Base-by-base conservation (phyloP, 92 coral and sea anemone species). In the Plumapathes pennacea region DNA sequence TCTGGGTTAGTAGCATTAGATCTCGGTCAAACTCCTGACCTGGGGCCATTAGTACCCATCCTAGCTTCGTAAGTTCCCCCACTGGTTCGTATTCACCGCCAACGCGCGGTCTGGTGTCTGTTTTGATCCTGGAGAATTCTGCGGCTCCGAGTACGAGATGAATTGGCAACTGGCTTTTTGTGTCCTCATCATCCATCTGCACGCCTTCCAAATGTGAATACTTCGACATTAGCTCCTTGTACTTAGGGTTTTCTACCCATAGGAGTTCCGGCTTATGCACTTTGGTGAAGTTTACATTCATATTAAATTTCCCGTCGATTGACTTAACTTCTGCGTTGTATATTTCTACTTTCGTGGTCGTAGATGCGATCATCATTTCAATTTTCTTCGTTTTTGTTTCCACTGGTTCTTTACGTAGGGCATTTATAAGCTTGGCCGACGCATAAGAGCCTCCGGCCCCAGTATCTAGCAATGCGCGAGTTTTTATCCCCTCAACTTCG, bases 221-320 rank as follows among this genome's bases (percentile, higher is more conserved):
- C 52, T 32, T 42, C 29, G 25, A 51, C 32, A 18, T 60, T 60
- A 60, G 38, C 40, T 19, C 28, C 38, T 40, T 12, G 39, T 58
- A 58, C 38, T 58, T 28, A 29, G 77, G 77, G 13, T 80, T 81
- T 0, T 74, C 82, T 15, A 82, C 37, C 20, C 47, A 44, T 57
- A 82, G 55, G 50, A 82, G 72, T 74, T 82, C 78, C n/a, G 67
- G 39, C 43, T 82, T 68, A 62, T 75, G 54, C 24, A 82, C 81
- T 17, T 81, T 81, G 3, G 69, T 74, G 4, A 65, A 62, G 31
- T 25, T 68, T 36, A 75, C 71, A 32, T 58, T 62, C 63, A 82
- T 54, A 25, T 32, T 25, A 57, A 60, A 82, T 24, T 76, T 59
- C 38, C 50, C 73, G 45, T 75, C 23, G 14, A 71, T 43, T 10